Percentiles rank a stretch among this genome's conserved stretches.
Evolutionary conservation across 2,888 invertebrate genomes (phyloP).

Genomic region (Tachina fera): DNA sequence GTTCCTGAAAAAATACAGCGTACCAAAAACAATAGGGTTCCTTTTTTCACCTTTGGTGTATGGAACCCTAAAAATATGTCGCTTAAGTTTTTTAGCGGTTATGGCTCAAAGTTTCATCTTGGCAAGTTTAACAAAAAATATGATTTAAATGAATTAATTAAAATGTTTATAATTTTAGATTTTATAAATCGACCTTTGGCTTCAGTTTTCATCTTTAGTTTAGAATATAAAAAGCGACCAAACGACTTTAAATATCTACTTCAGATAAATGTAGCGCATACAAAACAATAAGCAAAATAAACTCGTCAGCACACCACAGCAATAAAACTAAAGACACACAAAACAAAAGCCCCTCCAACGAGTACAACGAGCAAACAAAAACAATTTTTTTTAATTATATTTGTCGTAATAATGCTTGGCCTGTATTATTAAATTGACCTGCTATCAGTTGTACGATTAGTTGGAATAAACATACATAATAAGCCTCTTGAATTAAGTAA

Average conservation of each 20-base stretch:
- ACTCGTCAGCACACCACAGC: slow-evolving; percentile 14
- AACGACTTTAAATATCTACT: not conserved
- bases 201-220: too few species aligned
- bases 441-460: slow-evolving; percentile 55
- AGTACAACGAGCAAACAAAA: slow-evolving; percentile 24
- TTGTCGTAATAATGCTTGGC: slow-evolving; percentile 16
- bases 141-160: too few species aligned
- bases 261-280: slow-evolving; percentile 14
- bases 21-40: too few species aligned
- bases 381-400: slow-evolving; percentile 1
- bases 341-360: slow-evolving; percentile 11
- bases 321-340: not conserved
- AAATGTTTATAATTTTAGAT: too few species aligned
- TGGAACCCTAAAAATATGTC: too few species aligned
- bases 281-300: slow-evolving; percentile 25
- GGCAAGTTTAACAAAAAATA: too few species aligned
- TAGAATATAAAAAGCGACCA: not conserved
- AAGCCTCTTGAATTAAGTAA: slow-evolving; percentile 14
- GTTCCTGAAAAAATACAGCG: too few species aligned
- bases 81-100: too few species aligned
- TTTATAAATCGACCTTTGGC: too few species aligned
- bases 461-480: not conserved
- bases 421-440: slow-evolving; percentile 52
- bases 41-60: too few species aligned
- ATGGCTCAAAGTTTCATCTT: too few species aligned